phyloP scores from a whole-genome alignment of 2,888 invertebrate genomes.

The Fragum whitleyi region DNA sequence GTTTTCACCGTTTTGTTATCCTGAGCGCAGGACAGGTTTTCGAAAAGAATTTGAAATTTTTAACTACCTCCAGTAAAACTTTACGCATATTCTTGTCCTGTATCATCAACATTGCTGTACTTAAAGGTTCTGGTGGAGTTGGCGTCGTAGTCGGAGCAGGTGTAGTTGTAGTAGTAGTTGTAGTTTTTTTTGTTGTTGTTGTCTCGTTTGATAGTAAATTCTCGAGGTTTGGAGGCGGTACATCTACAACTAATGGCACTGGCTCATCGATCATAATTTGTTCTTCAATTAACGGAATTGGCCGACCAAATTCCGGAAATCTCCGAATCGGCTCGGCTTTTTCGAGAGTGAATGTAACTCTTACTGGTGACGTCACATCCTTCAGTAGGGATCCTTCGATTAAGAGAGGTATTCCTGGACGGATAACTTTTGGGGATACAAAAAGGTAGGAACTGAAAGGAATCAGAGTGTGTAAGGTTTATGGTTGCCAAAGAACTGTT shows the following conservation, averaged over 20 bases:
- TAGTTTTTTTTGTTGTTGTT: slow-evolving; percentile 12
- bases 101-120: neutral
- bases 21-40: no score
- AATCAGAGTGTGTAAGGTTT: no score
- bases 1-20: no score
- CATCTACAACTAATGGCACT: slow-evolving; percentile 24
- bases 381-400: slow-evolving; percentile 65
- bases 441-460: slow-evolving; percentile 69
- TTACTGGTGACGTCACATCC: slow-evolving; percentile 50
- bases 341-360: slow-evolving; percentile 56
- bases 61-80: neutral
- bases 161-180: slow-evolving; percentile 16
- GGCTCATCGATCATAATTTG: neutral
- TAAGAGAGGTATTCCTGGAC: slow-evolving; percentile 61
- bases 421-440: slow-evolving; percentile 65
- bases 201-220: slow-evolving; percentile 16
- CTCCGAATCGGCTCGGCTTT: slow-evolving; percentile 15
- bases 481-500: no score
- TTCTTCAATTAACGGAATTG: neutral
- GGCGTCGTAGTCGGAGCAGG: slow-evolving; percentile 15
- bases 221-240: no score
- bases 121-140: slow-evolving; percentile 12
- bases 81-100: neutral
- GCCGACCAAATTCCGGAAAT: slow-evolving; percentile 8
- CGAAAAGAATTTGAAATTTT: no score